Conservation (phyloP, 2,797 vertebrate species). For the Alcedo atthis region DNA sequence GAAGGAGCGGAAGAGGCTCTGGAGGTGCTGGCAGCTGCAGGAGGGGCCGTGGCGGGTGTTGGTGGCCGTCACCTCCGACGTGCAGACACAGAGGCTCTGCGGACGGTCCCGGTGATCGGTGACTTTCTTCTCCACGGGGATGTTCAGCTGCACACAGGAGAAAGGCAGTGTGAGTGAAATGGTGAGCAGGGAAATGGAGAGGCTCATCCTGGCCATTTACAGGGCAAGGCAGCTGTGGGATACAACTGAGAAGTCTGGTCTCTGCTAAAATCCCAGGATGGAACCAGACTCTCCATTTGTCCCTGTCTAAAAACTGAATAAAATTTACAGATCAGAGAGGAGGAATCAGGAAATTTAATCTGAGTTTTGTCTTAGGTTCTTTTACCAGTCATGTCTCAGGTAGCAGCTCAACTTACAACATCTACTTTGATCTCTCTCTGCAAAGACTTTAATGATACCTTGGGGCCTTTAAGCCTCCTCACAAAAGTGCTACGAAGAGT, state of each 20-base stretch:
- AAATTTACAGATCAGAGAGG: not conserved
- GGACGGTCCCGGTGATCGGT: slow-evolving; percentile 89
- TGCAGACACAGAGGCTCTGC: slow-evolving; percentile 80
- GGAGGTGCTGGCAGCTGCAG: slow-evolving; percentile 85
- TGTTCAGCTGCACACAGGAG: slow-evolving; percentile 79
- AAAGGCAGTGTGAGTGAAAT: not conserved
- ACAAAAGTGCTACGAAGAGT: not conserved
- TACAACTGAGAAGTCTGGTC: not conserved
- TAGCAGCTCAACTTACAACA: not conserved
- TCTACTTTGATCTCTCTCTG: not conserved
- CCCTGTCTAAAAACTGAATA: not conserved
- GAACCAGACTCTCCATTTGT: not conserved
- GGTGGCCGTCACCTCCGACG: slow-evolving; percentile 82
- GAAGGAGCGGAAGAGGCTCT: slow-evolving; percentile 83
- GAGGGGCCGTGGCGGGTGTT: slow-evolving; percentile 90
- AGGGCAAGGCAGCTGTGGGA: not conserved
- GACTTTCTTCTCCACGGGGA: slow-evolving; percentile 91
- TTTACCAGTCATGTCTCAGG: not conserved
- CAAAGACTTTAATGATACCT: not conserved
- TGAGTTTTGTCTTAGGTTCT: not conserved
- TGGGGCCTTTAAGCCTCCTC: not conserved
- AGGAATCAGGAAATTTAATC: not conserved
- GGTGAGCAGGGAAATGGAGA: not conserved
- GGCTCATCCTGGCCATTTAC: not conserved
- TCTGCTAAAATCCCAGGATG: not conserved